Evolutionary conservation across 2,888 invertebrate genomes (phyloP), one percentile per base, ranked within the genome.

Genomic region (Drosophila infuscata): DNA sequence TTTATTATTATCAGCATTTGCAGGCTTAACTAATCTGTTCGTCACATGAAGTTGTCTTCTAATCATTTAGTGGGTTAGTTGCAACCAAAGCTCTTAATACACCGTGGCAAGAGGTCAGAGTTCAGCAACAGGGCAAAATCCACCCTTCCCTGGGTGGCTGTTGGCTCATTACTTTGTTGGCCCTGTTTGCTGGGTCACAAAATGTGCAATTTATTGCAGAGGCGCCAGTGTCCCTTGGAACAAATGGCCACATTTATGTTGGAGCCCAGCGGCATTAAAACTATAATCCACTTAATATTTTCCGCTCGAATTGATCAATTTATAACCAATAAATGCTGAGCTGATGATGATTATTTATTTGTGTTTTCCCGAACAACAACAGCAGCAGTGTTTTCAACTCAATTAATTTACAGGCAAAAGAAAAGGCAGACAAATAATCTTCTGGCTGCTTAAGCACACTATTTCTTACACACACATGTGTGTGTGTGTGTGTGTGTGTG

Each of bases 211-310:
- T 81, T 76, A 84, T 89, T 72, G 70, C 62, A 51, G 62, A 46
- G 20, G 46, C 58, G n/a, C n/a, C n/a, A 70, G 58, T 75, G 74
- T 79, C 78, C 78, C 66, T 64, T 70, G 15, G 46, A 53, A 36
- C 63, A 67, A 57, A 81, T 63, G 59, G 56, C 41, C 49, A 17
- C 54, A 33, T 61, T 65, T 51, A 43, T 54, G 53, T 63, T 74
- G 48, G 46, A 32, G 61, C 29, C 61, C 30, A 53, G 51, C 32
- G 35, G 74, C 83, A 87, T 90, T 90, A 81, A 89, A 90, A 89
- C 86, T 84, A 84, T 91, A 86, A 86, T 89, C 86, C 86, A 86
- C 90, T 86, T 90, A 79, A 89, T 86, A 91, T 86, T 86, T 86
- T 82, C 74, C 86, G 90, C 76, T 71, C 63, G 82, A 88, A 79